phyloP scores from a whole-genome alignment of 2,888 invertebrate species.

The Plagodis dolabraria region DNA sequence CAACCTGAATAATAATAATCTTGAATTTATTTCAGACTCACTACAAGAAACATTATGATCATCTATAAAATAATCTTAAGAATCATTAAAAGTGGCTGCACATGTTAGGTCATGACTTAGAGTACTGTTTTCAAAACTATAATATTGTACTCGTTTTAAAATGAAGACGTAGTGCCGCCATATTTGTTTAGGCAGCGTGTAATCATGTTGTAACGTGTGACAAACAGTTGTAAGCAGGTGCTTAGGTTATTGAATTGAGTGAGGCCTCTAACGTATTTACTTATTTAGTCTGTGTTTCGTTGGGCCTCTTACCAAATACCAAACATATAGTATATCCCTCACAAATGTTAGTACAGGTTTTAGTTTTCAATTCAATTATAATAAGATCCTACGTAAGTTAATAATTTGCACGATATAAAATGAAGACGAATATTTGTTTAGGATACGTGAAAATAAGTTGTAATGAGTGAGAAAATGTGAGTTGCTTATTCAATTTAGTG shows the following conservation, averaged over 20 bases:
- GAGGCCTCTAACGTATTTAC: constrained; percentile 14
- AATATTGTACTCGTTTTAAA: constrained; percentile 59
- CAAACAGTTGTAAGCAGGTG: constrained; percentile 19
- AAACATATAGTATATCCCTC: background rate
- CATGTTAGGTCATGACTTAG: background rate
- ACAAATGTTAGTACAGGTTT: background rate
- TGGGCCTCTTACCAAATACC: background rate
- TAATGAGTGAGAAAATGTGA: too few relatives aligned
- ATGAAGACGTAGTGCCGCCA: constrained; percentile 55
- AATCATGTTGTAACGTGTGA: constrained; percentile 33
- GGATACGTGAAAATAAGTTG: too few relatives aligned
- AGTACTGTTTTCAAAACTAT: constrained; percentile 25
- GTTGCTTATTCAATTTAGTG: too few relatives aligned
- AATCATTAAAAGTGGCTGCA: too few relatives aligned
- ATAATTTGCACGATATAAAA: too few relatives aligned
- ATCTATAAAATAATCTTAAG: too few relatives aligned
- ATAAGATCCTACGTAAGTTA: too few relatives aligned
- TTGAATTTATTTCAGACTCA: too few relatives aligned
- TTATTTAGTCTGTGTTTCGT: constrained; percentile 13
- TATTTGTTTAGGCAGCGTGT: constrained; percentile 50
- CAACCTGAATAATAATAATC: too few relatives aligned
- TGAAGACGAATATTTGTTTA: too few relatives aligned
- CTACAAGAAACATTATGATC: too few relatives aligned
- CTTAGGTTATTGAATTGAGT: constrained; percentile 23
- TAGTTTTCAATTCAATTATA: background rate